Evolutionary conservation across 2,797 vertebrate species (phyloP).

Genomic region (Aldrovandia affinis): DNA sequence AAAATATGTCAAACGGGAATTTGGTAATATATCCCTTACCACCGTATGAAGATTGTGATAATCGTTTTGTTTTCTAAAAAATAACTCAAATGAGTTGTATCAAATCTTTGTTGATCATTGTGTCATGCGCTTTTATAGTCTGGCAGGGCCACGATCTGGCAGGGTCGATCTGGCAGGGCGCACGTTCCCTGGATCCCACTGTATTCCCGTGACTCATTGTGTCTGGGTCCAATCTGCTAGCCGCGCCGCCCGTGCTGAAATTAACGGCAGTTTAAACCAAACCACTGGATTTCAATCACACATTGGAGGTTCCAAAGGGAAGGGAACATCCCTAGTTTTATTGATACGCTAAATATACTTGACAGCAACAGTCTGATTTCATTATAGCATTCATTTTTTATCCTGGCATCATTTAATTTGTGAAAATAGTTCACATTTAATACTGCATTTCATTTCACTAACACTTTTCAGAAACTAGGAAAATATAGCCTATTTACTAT

Average conservation of each 20-base stretch:
- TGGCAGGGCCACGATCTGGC: no score
- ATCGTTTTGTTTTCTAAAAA: background rate
- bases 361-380: constrained; percentile 31
- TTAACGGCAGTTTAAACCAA: constrained; percentile 23
- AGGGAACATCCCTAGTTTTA: constrained; percentile 22
- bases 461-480: background rate
- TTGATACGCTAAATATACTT: constrained; percentile 40
- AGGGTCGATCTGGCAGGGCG: background rate
- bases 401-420: background rate
- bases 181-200: background rate
- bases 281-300: constrained; percentile 28
- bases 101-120: background rate
- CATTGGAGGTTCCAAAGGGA: constrained; percentile 10
- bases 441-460: background rate
- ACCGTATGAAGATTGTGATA: background rate
- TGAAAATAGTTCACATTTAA: background rate
- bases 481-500: background rate
- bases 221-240: constrained; percentile 40
- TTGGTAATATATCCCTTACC: background rate
- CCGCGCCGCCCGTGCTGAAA: constrained; percentile 33
- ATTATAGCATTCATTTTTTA: constrained; percentile 30
- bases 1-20: no score
- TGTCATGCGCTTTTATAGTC: constrained; percentile 44
- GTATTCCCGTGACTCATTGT: constrained; percentile 32
- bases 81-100: background rate